Conservation (phyloP, 2,888 invertebrate genomes). For the Acronicta psi region DNA sequence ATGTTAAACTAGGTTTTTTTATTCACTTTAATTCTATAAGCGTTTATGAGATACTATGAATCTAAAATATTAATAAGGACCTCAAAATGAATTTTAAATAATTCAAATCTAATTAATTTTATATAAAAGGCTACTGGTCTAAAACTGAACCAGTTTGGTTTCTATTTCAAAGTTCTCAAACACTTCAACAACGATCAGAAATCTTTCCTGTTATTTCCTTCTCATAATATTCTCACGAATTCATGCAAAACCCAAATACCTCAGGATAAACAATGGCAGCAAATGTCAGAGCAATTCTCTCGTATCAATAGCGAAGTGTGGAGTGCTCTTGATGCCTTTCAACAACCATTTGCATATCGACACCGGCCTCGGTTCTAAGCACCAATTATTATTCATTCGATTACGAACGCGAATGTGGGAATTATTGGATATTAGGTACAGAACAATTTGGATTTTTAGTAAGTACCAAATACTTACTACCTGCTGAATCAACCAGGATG, state of each 20-base stretch:
- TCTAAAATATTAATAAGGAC: too few relatives aligned
- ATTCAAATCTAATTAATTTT: neutral
- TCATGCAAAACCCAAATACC: constrained; percentile 57
- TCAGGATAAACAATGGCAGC: constrained; percentile 75
- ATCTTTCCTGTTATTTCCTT: neutral
- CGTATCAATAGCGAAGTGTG: constrained; percentile 59
- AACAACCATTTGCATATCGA: constrained; percentile 86
- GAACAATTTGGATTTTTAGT: constrained; percentile 5
- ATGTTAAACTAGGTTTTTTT: too few relatives aligned
- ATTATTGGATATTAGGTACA: constrained; percentile 20
- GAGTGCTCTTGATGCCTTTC: constrained; percentile 74
- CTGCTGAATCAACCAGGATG: too few relatives aligned
- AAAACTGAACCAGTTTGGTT: too few relatives aligned
- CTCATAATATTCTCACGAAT: constrained; percentile 68
- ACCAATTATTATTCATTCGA: constrained; percentile 51
- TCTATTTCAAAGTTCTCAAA: neutral
- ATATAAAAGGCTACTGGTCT: too few relatives aligned
- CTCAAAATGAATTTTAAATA: too few relatives aligned
- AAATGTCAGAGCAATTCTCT: constrained; percentile 74
- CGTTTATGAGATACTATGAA: too few relatives aligned
- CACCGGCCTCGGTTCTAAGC: constrained; percentile 62
- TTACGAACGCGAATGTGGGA: constrained; percentile 54
- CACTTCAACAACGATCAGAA: neutral
- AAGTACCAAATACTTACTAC: too few relatives aligned
- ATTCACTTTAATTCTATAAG: too few relatives aligned